Evolutionary conservation across 1,140 invertebrate genomes (phyloP).

Genomic region (Trachymyrmex septentrionalis): DNA sequence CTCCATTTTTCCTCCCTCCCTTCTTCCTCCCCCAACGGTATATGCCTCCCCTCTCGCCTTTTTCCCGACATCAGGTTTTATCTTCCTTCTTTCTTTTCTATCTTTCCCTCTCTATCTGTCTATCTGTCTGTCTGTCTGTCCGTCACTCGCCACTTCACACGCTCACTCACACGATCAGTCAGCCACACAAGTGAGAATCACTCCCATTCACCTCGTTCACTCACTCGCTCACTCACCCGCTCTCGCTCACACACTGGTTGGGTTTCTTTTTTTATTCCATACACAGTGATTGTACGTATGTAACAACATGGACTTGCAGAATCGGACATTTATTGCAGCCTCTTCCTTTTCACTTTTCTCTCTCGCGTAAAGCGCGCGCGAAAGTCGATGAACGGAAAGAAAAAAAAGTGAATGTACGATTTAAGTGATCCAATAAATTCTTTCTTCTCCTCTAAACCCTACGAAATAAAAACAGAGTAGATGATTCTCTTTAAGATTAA

Average conservation of each 20-base stretch:
- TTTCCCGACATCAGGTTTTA: slow-evolving; percentile 53
- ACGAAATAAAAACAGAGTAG: not conserved
- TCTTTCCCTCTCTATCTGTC: slow-evolving; percentile 69
- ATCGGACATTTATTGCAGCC: slow-evolving; percentile 37
- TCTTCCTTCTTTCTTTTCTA: slow-evolving; percentile 66
- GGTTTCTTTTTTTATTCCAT: slow-evolving; percentile 66
- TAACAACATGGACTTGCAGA: slow-evolving; percentile 62
- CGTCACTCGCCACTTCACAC: slow-evolving; percentile 76
- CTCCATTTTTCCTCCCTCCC: slow-evolving; percentile 3
- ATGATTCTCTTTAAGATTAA: not conserved
- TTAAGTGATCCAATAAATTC: not conserved
- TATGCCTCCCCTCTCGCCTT: slow-evolving; percentile 42
- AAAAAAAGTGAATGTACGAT: not conserved
- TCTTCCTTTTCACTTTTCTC: not conserved
- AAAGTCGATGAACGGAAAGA: not conserved
- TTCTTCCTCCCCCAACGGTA: slow-evolving; percentile 29
- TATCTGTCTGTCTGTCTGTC: slow-evolving; percentile 76
- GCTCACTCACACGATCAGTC: slow-evolving; percentile 76
- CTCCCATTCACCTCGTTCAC: slow-evolving; percentile 69
- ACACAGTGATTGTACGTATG: slow-evolving; percentile 66
- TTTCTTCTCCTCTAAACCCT: not conserved
- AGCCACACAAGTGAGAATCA: slow-evolving; percentile 65
- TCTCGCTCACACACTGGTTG: slow-evolving; percentile 71
- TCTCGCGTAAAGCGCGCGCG: not conserved
- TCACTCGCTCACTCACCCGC: slow-evolving; percentile 72